Base-by-base conservation (phyloP, 1,140 invertebrate genomes). In the Saccostrea glomerata region DNA sequence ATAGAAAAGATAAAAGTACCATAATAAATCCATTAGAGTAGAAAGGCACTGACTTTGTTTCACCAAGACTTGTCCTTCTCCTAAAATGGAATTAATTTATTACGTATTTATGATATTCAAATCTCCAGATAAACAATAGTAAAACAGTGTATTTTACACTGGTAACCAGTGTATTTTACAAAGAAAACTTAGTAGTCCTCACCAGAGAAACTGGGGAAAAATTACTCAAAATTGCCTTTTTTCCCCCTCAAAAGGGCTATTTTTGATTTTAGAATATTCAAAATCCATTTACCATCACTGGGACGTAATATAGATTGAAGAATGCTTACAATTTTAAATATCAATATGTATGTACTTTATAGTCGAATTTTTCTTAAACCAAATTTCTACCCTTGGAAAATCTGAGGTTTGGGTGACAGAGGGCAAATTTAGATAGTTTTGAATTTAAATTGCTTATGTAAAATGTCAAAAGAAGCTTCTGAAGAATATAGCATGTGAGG, bases 21-120 rank as follows among this genome's bases (percentile, higher is more conserved):
- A 85, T 56, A 90, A n/a, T 25, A 90, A 56, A 47, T 77, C 84
- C 47, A 88, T 60, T 17, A 90, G 82, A 84, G 87, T 87, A 47
- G 89, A 86, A 25, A 90, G 73, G 86, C 89, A 90, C 15, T 86
- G 40, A 54, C 30, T 58, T 30, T 82, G 82, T 55, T 86, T 90
- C 15, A 82, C 89, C 55, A 90, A 66, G 23, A 60, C 56, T 56
- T 90, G 89, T n/a, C 89, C 89, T 30, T 60, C 12, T 73, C 89
- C 89, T 90, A 9, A 23, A 55, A 56, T 20, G 36, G 36, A 83
- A 84, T 63, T 0, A 7, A 47, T 47, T 7, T 47, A 47, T 47
- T 6, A 47, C 9, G 47, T 47, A 47, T 6, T 47, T 47, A 47
- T 9, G 9, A 47, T 9, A 47, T 7, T 47, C 6, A 6, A 47